phyloP scores from a whole-genome alignment of 2,888 invertebrate species.

The Apodemia zela region DNA sequence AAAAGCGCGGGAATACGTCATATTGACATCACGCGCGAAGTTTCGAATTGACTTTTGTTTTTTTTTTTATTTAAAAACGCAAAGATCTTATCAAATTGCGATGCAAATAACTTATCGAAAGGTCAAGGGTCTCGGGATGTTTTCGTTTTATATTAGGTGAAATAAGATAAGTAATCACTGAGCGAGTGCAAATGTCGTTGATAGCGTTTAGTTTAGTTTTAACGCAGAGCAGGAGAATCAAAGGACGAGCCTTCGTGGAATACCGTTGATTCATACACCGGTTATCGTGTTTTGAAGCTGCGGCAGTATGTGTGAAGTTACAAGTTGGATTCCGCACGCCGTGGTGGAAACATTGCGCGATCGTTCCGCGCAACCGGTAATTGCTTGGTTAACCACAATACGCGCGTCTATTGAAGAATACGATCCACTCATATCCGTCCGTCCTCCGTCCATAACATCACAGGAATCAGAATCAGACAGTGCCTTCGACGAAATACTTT shows the following conservation, averaged over 20 bases:
- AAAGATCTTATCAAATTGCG: conserved; percentile 14
- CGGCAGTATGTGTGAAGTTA: conserved; percentile 62
- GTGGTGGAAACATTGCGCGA: conserved; percentile 68
- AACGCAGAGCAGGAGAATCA: conserved; percentile 38
- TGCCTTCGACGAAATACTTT: conserved; percentile 73
- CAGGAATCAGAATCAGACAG: conserved; percentile 49
- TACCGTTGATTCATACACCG: conserved; percentile 74
- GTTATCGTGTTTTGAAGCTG: conserved; percentile 60
- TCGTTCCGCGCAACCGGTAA: conserved; percentile 56
- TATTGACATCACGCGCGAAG: conserved; percentile 28
- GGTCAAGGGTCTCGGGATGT: conserved; percentile 48
- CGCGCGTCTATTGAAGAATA: conserved; percentile 67
- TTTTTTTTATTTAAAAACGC: conserved; percentile 25
- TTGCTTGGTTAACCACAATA: conserved; percentile 66
- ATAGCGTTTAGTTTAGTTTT: conserved; percentile 35
- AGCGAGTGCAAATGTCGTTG: conserved; percentile 68
- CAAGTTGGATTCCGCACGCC: conserved; percentile 76
- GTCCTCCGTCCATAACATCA: conserved; percentile 41
- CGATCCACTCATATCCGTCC: conserved; percentile 58
- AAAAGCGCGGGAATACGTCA: conserved; percentile 56
- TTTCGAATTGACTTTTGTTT: conserved; percentile 22
- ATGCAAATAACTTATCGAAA: conserved; percentile 42
- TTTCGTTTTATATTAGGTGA: conserved; percentile 52
- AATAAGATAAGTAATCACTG: conserved; percentile 63
- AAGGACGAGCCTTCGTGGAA: conserved; percentile 66